phyloP scores from a whole-genome alignment of 2,113 vertebrate genomes.

The Datnioides undecimradiatus region DNA sequence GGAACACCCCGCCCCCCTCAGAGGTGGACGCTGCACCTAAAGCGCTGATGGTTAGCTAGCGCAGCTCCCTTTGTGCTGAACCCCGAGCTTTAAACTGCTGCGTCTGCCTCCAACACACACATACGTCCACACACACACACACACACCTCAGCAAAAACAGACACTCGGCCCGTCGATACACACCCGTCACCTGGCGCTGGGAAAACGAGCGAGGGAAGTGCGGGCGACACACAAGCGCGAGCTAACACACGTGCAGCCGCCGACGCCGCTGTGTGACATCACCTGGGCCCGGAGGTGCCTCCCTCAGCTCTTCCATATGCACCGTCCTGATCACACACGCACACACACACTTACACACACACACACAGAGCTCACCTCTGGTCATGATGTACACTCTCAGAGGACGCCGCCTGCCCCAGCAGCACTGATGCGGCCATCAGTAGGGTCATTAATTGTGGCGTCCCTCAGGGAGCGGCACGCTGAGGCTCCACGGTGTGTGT shows the following conservation, averaged over 20 bases:
- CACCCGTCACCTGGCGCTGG: conserved; percentile 59
- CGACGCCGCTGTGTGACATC: conserved; percentile 45
- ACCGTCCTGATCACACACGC: conserved; percentile 39
- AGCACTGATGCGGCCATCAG: conserved; percentile 75
- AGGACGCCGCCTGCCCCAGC: conserved; percentile 52
- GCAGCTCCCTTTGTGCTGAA: conserved; percentile 83
- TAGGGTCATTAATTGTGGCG: conserved; percentile 78
- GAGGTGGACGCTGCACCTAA: conserved; percentile 69
- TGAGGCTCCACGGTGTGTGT: not conserved
- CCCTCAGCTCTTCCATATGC: conserved; percentile 49
- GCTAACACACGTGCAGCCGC: conserved; percentile 32
- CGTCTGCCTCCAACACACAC: conserved; percentile 74
- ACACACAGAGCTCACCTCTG: conserved; percentile 30
- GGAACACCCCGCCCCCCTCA: not conserved
- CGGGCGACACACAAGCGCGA: conserved; percentile 11
- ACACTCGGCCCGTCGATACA: conserved; percentile 41
- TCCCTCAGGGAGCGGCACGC: conserved; percentile 59
- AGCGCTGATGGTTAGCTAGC: conserved; percentile 82
- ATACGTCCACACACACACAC: conserved; percentile 2
- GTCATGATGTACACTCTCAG: conserved; percentile 29
- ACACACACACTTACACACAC: conserved; percentile 50
- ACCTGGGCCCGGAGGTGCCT: conserved; percentile 58
- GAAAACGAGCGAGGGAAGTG: conserved; percentile 1
- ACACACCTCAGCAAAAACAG: conserved; percentile 67
- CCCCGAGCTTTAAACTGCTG: conserved; percentile 81